phyloP scores from a whole-genome alignment of 2,113 vertebrate genomes.

The Excalfactoria chinensis region DNA sequence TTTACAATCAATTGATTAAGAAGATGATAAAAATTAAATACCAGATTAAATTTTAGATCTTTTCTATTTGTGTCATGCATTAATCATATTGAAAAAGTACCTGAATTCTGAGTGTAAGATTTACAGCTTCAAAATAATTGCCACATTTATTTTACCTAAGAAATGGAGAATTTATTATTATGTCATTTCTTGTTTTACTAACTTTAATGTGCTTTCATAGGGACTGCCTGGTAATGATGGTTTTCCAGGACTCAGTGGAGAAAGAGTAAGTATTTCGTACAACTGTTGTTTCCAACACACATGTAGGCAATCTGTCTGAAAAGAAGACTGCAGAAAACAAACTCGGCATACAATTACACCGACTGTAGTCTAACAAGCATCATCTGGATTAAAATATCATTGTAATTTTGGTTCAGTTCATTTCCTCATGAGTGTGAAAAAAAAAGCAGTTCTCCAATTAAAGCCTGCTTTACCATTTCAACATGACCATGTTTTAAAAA shows the following conservation, averaged over 20 bases:
- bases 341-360: not conserved
- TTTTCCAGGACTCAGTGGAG: slow-evolving; percentile 75
- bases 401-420: not conserved
- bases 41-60: not conserved
- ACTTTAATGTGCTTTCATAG: slow-evolving; percentile 70
- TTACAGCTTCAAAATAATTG: not conserved
- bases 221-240: slow-evolving; percentile 83
- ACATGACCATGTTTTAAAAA: not conserved
- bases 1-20: not conserved
- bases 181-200: not conserved
- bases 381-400: not conserved
- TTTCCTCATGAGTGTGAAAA: not conserved
- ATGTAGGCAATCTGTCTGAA: not conserved
- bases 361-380: not conserved
- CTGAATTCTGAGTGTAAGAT: not conserved
- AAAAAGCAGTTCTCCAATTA: not conserved
- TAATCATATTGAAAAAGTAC: not conserved
- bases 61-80: not conserved
- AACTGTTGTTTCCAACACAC: not conserved
- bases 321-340: not conserved
- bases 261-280: slow-evolving; percentile 75
- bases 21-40: not conserved
- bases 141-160: not conserved
- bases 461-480: not conserved
- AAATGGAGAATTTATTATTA: not conserved